Evolutionary conservation across 2,888 invertebrate genomes (phyloP).

Genomic region (Patella pellucida): DNA sequence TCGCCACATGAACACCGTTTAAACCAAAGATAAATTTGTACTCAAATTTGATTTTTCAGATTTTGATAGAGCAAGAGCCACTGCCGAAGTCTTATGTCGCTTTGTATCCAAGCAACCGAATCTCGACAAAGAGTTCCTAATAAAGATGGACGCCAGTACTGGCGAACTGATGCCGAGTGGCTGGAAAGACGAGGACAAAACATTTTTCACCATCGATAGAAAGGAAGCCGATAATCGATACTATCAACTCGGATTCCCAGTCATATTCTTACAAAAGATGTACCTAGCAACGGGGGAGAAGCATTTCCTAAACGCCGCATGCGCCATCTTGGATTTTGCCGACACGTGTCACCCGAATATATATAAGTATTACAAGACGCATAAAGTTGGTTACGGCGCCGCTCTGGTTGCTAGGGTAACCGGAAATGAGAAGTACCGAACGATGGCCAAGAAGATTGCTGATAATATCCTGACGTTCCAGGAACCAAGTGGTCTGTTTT

Average conservation of each 20-base stretch:
- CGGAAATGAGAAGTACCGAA: conserved; percentile 19
- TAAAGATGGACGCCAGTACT: conserved; percentile 15
- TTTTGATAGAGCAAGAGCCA: conserved; percentile 7
- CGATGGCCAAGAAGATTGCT: conserved; percentile 21
- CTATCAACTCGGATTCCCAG: conserved; percentile 19
- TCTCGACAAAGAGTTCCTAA: conserved; percentile 21
- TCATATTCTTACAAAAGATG: conserved; percentile 15
- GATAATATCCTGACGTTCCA: conserved; percentile 20
- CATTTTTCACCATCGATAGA: conserved; percentile 13
- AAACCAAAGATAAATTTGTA: too few relatives aligned
- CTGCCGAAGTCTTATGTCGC: conserved; percentile 9
- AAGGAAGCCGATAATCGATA: conserved; percentile 12
- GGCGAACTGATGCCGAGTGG: conserved; percentile 13
- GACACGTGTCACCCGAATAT: conserved; percentile 15
- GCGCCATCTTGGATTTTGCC: conserved; percentile 21
- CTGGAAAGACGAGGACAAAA: conserved; percentile 13
- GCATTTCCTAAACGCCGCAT: conserved; percentile 17
- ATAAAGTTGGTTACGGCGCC: conserved; percentile 25
- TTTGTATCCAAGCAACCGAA: conserved; percentile 16
- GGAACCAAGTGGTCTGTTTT: conserved; percentile 4
- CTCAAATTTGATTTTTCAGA: not conserved
- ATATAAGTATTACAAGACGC: conserved; percentile 19
- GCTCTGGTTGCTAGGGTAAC: conserved; percentile 22
- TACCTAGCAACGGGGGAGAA: conserved; percentile 10
- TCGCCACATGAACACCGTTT: too few relatives aligned